These are phyloP conservation scores for Belonocnema kinseyi DNA, from an alignment of 1,140 invertebrate genomes.

Conservation along the genomic window DNA sequence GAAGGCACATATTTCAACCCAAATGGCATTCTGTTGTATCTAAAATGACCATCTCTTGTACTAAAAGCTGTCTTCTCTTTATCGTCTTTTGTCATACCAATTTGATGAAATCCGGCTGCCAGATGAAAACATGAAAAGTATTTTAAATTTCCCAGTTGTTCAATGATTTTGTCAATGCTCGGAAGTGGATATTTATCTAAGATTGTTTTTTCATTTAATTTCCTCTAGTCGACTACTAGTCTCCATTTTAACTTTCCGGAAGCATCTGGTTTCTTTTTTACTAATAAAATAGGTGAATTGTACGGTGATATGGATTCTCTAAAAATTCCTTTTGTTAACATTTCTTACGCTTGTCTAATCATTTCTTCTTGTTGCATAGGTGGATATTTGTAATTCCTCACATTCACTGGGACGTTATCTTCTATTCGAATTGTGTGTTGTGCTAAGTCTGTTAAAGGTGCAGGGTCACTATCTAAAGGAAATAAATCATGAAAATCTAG, in stretches of 20 bases:
- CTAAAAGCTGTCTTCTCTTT: background rate
- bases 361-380: constrained; percentile 36
- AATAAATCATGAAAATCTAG: constrained; percentile 31
- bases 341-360: constrained; percentile 33
- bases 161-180: too few relatives aligned
- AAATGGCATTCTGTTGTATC: background rate
- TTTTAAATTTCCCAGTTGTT: too few relatives aligned
- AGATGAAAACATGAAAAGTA: too few relatives aligned
- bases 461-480: constrained; percentile 10
- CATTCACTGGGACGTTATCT: too few relatives aligned
- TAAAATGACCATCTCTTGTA: background rate
- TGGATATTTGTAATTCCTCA: constrained; percentile 39
- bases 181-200: too few relatives aligned
- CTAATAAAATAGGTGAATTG: constrained; percentile 21
- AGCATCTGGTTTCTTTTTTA: background rate
- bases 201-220: too few relatives aligned
- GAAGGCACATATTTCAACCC: background rate
- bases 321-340: constrained; percentile 37
- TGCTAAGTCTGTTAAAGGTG: constrained; percentile 35
- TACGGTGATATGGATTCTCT: constrained; percentile 22
- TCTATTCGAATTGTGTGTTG: too few relatives aligned
- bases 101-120: too few relatives aligned
- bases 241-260: too few relatives aligned
- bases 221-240: too few relatives aligned
- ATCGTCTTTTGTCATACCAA: background rate